phyloP scores from a whole-genome alignment of 2,888 invertebrate genomes.

The Hipparchia sbordonii region DNA sequence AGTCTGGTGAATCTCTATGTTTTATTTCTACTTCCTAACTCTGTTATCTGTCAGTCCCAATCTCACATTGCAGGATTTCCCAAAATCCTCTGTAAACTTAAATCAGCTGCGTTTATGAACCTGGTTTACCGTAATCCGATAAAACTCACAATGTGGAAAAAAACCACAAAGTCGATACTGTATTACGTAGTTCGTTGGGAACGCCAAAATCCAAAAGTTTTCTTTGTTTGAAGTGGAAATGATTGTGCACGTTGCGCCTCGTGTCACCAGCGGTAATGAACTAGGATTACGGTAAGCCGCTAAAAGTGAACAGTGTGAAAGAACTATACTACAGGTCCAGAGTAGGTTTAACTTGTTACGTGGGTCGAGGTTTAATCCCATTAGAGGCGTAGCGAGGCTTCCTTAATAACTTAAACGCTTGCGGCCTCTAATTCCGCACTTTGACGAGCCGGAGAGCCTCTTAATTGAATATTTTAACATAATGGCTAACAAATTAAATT shows the following conservation, averaged over 20 bases:
- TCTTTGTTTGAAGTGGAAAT: constrained; percentile 2
- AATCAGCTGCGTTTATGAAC: constrained; percentile 5
- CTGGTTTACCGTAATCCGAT: constrained; percentile 8
- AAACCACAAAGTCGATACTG: constrained; percentile 2
- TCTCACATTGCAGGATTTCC: neutral
- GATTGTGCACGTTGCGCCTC: constrained; percentile 10
- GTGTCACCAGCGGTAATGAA: constrained; percentile 29
- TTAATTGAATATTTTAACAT: constrained; percentile 59
- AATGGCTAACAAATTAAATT: constrained; percentile 42
- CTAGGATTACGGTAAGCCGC: constrained; percentile 37
- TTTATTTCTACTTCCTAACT: neutral
- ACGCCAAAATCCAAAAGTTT: neutral
- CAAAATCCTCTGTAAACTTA: constrained; percentile 1
- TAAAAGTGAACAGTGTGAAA: constrained; percentile 33
- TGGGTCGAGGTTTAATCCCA: constrained; percentile 64
- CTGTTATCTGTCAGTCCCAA: neutral
- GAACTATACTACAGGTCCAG: constrained; percentile 33
- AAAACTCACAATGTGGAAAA: constrained; percentile 10
- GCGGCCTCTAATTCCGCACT: constrained; percentile 57
- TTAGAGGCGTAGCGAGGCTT: constrained; percentile 71
- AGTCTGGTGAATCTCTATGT: neutral
- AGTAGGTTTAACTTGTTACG: constrained; percentile 41
- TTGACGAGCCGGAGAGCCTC: constrained; percentile 49
- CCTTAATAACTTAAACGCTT: constrained; percentile 70
- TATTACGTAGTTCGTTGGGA: neutral